Evolutionary conservation across 2,797 vertebrate genomes (phyloP).

Genomic region (Enteromius treurensis): DNA sequence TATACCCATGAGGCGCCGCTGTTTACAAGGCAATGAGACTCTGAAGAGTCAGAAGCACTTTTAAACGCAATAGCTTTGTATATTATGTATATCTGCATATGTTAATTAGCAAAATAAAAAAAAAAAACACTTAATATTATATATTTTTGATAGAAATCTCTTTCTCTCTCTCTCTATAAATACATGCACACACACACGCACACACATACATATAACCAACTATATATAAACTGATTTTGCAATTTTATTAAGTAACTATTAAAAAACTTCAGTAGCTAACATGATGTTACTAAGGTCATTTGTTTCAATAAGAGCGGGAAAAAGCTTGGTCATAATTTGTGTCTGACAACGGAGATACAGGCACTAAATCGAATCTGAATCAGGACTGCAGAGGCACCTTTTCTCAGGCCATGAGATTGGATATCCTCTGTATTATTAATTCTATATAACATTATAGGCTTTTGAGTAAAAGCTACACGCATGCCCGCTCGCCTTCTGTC

Average conservation of each 20-base stretch:
- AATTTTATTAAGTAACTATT: neutral
- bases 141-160: neutral
- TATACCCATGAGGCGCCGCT: constrained; percentile 39
- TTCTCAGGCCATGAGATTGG: neutral
- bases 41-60: constrained; percentile 7
- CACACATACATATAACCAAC: neutral
- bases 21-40: constrained; percentile 32
- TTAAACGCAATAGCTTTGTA: neutral
- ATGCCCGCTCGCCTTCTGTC: neutral
- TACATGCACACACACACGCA: no score
- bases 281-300: neutral
- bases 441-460: neutral
- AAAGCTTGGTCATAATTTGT: neutral
- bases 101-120: neutral
- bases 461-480: neutral
- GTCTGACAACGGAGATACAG: neutral
- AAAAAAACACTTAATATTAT: neutral
- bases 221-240: neutral
- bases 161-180: no score
- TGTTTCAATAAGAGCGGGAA: neutral
- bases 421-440: neutral
- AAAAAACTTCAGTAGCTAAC: neutral
- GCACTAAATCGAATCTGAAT: constrained; percentile 1
- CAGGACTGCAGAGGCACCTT: neutral
- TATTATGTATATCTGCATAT: neutral